Evolutionary conservation across 2,888 invertebrate species (phyloP).

Genomic region (Schizotus pectinicornis): DNA sequence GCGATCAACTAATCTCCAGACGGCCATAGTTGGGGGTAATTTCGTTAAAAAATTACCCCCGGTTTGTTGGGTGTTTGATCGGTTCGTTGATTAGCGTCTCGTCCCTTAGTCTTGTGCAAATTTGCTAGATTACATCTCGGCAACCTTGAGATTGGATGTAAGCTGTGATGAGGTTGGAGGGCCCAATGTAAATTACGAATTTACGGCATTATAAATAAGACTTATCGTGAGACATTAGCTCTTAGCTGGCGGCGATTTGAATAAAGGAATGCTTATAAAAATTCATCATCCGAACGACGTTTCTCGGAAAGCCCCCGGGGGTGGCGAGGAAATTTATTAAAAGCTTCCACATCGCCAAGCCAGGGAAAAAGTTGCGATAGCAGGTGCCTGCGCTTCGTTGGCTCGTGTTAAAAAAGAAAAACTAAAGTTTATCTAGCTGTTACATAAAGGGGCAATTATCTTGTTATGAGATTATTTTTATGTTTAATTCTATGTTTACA

Average conservation of each 20-base stretch:
- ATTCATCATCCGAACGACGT: slow-evolving; percentile 10
- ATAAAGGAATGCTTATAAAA: slow-evolving; percentile 7
- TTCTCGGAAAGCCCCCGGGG: not conserved
- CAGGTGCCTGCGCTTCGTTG: too few relatives aligned
- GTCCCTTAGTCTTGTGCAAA: slow-evolving; percentile 7
- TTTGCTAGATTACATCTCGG: slow-evolving; percentile 18
- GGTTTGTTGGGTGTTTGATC: not conserved
- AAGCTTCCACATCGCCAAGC: too few relatives aligned
- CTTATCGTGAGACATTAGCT: slow-evolving; percentile 16
- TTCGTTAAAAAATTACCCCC: too few relatives aligned
- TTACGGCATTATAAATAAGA: slow-evolving; percentile 20
- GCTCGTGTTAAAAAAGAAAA: too few relatives aligned
- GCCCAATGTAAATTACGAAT: slow-evolving; percentile 22
- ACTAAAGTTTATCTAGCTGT: too few relatives aligned
- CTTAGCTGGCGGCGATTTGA: slow-evolving; percentile 6
- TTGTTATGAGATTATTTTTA: too few relatives aligned
- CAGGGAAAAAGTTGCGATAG: not conserved
- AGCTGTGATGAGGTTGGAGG: slow-evolving; percentile 9
- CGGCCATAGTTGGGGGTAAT: too few relatives aligned
- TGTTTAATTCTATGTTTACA: too few relatives aligned
- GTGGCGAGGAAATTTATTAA: too few relatives aligned
- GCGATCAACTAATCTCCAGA: too few relatives aligned
- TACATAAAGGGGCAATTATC: too few relatives aligned
- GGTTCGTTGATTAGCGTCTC: too few relatives aligned
- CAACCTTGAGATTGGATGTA: slow-evolving; percentile 10